Evolutionary conservation across 1,140 invertebrate genomes (phyloP).

Genomic region (Lamellibrachia luymesi): DNA sequence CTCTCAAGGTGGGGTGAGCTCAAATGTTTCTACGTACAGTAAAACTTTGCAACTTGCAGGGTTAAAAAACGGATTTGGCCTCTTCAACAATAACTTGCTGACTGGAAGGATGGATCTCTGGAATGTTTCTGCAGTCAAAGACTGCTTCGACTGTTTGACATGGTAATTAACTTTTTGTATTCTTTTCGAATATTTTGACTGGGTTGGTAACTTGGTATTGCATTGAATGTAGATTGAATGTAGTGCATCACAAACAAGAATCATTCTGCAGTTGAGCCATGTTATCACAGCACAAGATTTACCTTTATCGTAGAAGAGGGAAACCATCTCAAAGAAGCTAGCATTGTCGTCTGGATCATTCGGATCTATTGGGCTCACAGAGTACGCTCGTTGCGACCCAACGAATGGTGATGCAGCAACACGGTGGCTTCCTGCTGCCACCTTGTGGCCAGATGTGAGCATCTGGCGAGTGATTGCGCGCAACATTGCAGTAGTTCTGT

Average conservation of each 20-base stretch:
- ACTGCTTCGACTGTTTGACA: too few relatives aligned
- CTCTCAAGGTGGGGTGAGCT: too few relatives aligned
- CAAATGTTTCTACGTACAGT: too few relatives aligned
- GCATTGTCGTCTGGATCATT: constrained; percentile 25
- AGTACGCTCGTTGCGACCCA: background rate
- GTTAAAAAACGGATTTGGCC: too few relatives aligned
- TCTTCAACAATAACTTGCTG: too few relatives aligned
- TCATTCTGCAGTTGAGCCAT: background rate
- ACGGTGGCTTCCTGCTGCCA: background rate
- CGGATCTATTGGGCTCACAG: constrained; percentile 14
- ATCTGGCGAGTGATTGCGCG: background rate
- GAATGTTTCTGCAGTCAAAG: too few relatives aligned
- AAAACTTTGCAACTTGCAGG: too few relatives aligned
- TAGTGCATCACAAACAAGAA: background rate
- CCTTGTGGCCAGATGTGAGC: background rate
- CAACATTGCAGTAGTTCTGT: background rate
- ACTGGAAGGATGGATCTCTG: too few relatives aligned
- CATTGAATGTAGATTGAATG: too few relatives aligned
- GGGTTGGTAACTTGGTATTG: too few relatives aligned
- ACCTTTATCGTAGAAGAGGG: constrained; percentile 27
- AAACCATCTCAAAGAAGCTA: constrained; percentile 30
- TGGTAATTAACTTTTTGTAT: too few relatives aligned
- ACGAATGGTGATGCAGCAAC: background rate
- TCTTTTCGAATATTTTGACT: too few relatives aligned
- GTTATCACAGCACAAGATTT: background rate